Conservation (phyloP, 2,888 invertebrate species). For the Anodontia alba region DNA sequence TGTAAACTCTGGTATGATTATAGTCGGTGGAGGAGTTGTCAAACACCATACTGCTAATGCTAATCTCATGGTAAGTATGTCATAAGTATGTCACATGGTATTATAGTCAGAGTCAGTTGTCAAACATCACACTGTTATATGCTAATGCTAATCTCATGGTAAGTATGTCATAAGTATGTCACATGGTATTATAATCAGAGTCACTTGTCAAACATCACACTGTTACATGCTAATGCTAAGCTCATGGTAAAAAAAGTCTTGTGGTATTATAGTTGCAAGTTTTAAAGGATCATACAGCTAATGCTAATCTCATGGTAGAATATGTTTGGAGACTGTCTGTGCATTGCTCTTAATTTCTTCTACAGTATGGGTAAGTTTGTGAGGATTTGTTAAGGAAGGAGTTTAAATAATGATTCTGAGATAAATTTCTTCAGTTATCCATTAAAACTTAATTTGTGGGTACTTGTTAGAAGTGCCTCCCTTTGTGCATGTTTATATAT, state of each 20-base stretch:
- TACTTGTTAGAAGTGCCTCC: too few relatives aligned
- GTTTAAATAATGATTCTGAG: too few relatives aligned
- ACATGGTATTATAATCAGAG: slow-evolving; percentile 98
- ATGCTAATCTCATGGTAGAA: slow-evolving; percentile 98
- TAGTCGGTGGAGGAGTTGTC: slow-evolving; percentile 97
- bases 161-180: too few relatives aligned
- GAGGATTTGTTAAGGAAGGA: too few relatives aligned
- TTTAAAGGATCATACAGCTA: slow-evolving; percentile 99
- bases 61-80: slow-evolving; percentile 95
- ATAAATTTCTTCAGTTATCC: too few relatives aligned
- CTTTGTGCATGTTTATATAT: too few relatives aligned
- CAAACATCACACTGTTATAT: slow-evolving; percentile 99
- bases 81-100: too few relatives aligned
- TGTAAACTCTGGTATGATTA: slow-evolving; percentile 96
- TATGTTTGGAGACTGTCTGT: too few relatives aligned
- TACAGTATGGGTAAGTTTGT: too few relatives aligned
- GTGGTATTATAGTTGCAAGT: slow-evolving; percentile 97
- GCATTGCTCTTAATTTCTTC: too few relatives aligned
- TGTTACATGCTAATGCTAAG: slow-evolving; percentile 99
- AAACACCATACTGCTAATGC: slow-evolving; percentile 99
- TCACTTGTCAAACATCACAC: slow-evolving; percentile 99
- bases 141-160: slow-evolving; percentile 99
- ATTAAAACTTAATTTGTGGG: too few relatives aligned
- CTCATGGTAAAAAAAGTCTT: slow-evolving; percentile 98
- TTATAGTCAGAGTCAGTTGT: slow-evolving; percentile 97